These are phyloP conservation scores for Proisotoma minuta DNA, from an alignment of 2,888 invertebrate species.

Conservation along the genomic window DNA sequence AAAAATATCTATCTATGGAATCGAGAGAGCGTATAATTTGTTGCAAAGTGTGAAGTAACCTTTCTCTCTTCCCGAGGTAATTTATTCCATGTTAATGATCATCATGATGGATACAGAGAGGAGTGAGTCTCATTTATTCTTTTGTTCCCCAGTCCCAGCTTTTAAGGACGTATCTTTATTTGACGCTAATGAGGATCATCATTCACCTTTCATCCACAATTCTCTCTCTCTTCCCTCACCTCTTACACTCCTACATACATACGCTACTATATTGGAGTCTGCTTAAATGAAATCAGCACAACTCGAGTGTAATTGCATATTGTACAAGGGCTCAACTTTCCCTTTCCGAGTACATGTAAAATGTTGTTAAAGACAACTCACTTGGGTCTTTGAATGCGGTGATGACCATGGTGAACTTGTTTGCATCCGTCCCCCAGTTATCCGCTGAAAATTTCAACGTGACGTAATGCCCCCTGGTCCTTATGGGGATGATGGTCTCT, in stretches of 20 bases:
- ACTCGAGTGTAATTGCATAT: too few relatives aligned
- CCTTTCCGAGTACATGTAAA: too few relatives aligned
- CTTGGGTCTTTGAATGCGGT: slow-evolving; percentile 91
- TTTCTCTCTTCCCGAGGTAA: too few relatives aligned
- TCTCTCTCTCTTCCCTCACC: background rate
- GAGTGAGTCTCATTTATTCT: background rate
- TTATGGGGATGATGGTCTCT: slow-evolving; percentile 79
- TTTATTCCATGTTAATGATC: slow-evolving; percentile 16
- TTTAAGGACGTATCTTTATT: slow-evolving; percentile 22
- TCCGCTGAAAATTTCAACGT: slow-evolving; percentile 59
- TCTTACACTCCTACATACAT: background rate
- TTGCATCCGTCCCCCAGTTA: slow-evolving; percentile 78
- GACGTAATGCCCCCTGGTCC: slow-evolving; percentile 88
- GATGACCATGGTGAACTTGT: slow-evolving; percentile 88
- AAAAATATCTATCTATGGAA: too few relatives aligned
- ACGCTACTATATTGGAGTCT: background rate
- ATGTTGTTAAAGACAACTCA: slow-evolving; percentile 66
- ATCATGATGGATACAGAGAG: slow-evolving; percentile 7
- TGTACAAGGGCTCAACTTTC: too few relatives aligned
- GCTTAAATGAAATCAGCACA: too few relatives aligned
- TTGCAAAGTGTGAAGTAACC: background rate
- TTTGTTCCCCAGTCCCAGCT: background rate
- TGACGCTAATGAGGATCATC: slow-evolving; percentile 40
- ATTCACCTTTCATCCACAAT: slow-evolving; percentile 16
- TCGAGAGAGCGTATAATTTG: background rate